Evolutionary conservation across 2,113 vertebrate species (phyloP), one percentile per base, ranked within the genome.

Genomic region (Taxidea taxus): DNA sequence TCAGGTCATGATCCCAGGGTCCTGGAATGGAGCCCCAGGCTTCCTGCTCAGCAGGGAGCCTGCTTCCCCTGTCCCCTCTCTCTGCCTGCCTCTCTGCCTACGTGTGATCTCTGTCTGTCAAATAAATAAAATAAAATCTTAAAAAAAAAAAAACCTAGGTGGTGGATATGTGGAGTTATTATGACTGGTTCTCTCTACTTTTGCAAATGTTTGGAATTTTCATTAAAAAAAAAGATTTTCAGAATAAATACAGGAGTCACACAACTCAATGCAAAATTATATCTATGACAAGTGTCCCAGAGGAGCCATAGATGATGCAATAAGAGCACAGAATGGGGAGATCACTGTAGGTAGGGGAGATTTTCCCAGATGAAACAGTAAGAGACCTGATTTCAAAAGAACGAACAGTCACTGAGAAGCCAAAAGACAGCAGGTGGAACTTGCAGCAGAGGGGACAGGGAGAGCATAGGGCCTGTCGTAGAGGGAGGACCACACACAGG

Each of bases 401-500:
- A 68, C 0, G n/a, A 78, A n/a, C 49, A 54, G 29, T 37, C 37
- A 42, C 1, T 37, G 2, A 29, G 25, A 8, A 84, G 78, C 64
- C 25, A 12, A 72, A 37, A 37, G 34, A 42, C 11, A 27, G 9
- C 1, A 44, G 51, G 39, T 86, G 54, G 42, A 29, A 54, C 39
- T 37, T 80, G 15, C 64, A 42, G 23, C 47, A 27, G 54, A 85
- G 39, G 44, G 27, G 39, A 81, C 7, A 25, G n/a, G 27, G 31
- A 56, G 39, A 49, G 8, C 49, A 7, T 10, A 23, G 58, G n/a
- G 27, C 34, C 42, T 16, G 23, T 18, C 0, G 3, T 2, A 14
- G 82, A 90, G 31, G 64, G 34, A 16, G 14, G 25, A 78, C 70
- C 86, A 68, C 96, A 94, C 91, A 68, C 96, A 60, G 92, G 97